Evolutionary conservation across 2,113 vertebrate genomes (phyloP).

Genomic region (Meles meles): DNA sequence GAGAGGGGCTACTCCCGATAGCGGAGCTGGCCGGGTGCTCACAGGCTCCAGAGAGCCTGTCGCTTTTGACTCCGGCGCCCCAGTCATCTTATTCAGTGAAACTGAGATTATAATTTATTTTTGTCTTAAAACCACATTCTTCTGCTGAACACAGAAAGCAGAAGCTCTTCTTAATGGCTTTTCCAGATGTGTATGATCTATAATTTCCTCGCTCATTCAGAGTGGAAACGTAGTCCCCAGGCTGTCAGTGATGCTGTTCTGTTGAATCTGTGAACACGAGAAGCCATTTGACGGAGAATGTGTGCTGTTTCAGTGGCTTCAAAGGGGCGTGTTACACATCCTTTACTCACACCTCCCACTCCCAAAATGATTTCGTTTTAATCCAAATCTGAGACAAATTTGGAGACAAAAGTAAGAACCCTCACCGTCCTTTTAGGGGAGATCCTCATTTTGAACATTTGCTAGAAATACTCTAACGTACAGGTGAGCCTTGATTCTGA

Average conservation of each 20-base stretch:
- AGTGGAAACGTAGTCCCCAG: neutral
- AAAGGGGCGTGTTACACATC: neutral
- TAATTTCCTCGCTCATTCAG: neutral
- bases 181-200: neutral
- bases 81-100: neutral
- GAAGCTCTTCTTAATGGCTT: neutral
- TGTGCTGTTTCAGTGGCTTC: neutral
- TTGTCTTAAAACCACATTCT: neutral
- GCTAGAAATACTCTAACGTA: neutral
- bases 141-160: slow-evolving; percentile 26
- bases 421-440: neutral
- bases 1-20: neutral
- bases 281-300: neutral
- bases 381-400: neutral
- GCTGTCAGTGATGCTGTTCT: neutral
- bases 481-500: neutral
- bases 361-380: neutral
- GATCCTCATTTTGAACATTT: neutral
- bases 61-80: neutral
- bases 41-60: neutral
- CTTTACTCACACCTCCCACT: neutral
- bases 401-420: neutral
- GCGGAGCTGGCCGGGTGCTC: neutral
- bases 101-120: neutral
- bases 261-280: neutral